These are phyloP conservation scores for Tetramorium parvispinum DNA, from an alignment of 1,140 invertebrate species.

Conservation along the genomic window DNA sequence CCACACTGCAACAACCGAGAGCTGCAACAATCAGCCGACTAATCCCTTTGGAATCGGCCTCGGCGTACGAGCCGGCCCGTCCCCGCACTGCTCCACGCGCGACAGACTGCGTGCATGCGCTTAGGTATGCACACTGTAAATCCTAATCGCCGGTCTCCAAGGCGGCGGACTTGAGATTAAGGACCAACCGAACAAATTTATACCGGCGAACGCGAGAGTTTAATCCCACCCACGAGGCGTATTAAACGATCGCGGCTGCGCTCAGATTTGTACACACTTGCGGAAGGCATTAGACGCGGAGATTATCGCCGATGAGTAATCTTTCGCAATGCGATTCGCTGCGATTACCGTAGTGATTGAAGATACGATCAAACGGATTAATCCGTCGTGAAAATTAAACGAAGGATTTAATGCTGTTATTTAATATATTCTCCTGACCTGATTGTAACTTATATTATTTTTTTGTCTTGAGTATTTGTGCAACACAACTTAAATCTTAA, in stretches of 20 bases:
- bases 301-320: slow-evolving; percentile 47
- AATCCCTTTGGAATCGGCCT: slow-evolving; percentile 71
- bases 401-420: slow-evolving; percentile 3
- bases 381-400: slow-evolving; percentile 23
- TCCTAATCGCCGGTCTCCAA: slow-evolving; percentile 52
- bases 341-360: not conserved
- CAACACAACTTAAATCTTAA: not conserved
- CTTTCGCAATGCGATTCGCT: not conserved
- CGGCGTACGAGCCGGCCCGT: slow-evolving; percentile 28
- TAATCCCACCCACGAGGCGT: slow-evolving; percentile 29
- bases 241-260: not conserved
- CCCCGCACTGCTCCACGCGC: slow-evolving; percentile 25
- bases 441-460: not conserved
- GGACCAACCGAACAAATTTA: slow-evolving; percentile 43
- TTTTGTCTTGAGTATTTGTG: no score
- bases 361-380: slow-evolving; percentile 7
- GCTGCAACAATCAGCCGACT: slow-evolving; percentile 64
- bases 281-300: slow-evolving; percentile 35
- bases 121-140: slow-evolving; percentile 62
- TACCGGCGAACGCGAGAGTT: not conserved
- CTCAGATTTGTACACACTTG: not conserved
- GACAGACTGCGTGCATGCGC: slow-evolving; percentile 60
- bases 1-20: slow-evolving; percentile 36
- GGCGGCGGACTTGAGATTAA: slow-evolving; percentile 16
- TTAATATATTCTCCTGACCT: not conserved